These are phyloP conservation scores for Ailurus styani DNA, from an alignment of 2,113 vertebrate species.

Conservation along the genomic window DNA sequence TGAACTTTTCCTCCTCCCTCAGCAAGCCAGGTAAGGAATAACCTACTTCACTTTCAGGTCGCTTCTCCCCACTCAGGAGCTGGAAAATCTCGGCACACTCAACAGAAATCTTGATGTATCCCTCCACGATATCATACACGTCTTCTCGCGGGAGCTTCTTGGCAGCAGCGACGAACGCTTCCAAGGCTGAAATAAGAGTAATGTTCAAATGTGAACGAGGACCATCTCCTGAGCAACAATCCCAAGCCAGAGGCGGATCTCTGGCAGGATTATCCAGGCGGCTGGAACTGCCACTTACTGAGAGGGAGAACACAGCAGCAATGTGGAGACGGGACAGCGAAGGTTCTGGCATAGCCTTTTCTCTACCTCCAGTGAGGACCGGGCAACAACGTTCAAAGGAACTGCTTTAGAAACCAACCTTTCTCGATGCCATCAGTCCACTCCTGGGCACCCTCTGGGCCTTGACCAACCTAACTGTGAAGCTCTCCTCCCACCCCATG, in stretches of 20 bases:
- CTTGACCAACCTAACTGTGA: background rate
- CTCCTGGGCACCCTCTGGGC: background rate
- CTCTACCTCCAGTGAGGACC: background rate
- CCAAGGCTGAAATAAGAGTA: conserved; percentile 82
- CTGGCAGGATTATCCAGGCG: background rate
- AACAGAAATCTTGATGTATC: conserved; percentile 93
- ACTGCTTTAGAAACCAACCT: background rate
- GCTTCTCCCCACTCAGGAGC: conserved; percentile 88
- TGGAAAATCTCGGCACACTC: conserved; percentile 94
- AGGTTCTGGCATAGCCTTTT: background rate
- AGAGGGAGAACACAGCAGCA: background rate
- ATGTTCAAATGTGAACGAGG: background rate
- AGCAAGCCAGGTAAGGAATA: background rate
- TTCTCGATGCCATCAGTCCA: background rate
- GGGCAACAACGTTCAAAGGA: background rate
- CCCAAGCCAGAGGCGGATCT: background rate
- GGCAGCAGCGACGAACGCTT: conserved; percentile 85
- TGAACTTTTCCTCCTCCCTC: background rate
- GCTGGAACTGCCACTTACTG: background rate
- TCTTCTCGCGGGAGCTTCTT: conserved; percentile 84
- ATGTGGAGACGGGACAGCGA: accelerated
- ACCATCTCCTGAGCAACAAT: background rate
- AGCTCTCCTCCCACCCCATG: background rate
- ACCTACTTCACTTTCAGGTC: conserved; percentile 86
- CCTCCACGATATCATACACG: conserved; percentile 92